phyloP scores from a whole-genome alignment of 2,113 vertebrate genomes.

The Larimichthys polyactis region DNA sequence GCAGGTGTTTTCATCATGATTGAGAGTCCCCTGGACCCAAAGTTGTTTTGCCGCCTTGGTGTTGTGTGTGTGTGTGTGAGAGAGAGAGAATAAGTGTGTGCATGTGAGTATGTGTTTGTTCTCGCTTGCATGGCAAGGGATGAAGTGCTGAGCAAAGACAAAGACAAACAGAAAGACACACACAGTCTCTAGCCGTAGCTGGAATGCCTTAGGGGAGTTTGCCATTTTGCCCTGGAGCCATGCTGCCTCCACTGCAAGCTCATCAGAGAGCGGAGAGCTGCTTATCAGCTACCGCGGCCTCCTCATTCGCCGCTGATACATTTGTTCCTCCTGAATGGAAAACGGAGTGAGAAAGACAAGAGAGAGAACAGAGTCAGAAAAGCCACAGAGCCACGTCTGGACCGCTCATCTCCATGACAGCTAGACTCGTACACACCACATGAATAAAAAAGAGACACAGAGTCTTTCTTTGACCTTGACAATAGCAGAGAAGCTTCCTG shows the following conservation, averaged over 20 bases:
- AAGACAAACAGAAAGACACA: slow-evolving; percentile 43
- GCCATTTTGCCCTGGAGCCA: slow-evolving; percentile 55
- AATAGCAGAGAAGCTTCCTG: slow-evolving; percentile 44
- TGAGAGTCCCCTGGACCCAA: slow-evolving; percentile 67
- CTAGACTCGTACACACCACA: slow-evolving; percentile 19
- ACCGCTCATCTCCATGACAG: slow-evolving; percentile 59
- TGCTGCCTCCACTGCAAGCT: slow-evolving; percentile 28
- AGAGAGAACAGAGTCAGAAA: slow-evolving; percentile 40
- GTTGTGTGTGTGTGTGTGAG: slow-evolving; percentile 36
- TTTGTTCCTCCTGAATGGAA: slow-evolving; percentile 56
- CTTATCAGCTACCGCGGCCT: slow-evolving; percentile 63
- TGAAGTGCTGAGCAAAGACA: slow-evolving; percentile 43
- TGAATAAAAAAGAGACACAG: slow-evolving; percentile 57
- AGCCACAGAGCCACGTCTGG: slow-evolving; percentile 36
- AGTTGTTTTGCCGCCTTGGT: slow-evolving; percentile 53
- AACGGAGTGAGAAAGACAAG: slow-evolving; percentile 26
- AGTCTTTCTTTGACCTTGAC: slow-evolving; percentile 65
- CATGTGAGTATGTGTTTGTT: slow-evolving; percentile 24
- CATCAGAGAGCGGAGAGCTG: slow-evolving; percentile 63
- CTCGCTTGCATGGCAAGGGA: slow-evolving; percentile 27
- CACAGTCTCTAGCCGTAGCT: slow-evolving; percentile 11
- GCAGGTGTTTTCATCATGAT: slow-evolving; percentile 74
- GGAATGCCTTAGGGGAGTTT: slow-evolving; percentile 53
- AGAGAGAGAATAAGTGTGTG: too few species aligned
- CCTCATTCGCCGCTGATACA: slow-evolving; percentile 41